Evolutionary conservation across 1,140 invertebrate genomes (phyloP), one percentile per base, ranked within the genome.

Genomic region (Oedothorax gibbosus): DNA sequence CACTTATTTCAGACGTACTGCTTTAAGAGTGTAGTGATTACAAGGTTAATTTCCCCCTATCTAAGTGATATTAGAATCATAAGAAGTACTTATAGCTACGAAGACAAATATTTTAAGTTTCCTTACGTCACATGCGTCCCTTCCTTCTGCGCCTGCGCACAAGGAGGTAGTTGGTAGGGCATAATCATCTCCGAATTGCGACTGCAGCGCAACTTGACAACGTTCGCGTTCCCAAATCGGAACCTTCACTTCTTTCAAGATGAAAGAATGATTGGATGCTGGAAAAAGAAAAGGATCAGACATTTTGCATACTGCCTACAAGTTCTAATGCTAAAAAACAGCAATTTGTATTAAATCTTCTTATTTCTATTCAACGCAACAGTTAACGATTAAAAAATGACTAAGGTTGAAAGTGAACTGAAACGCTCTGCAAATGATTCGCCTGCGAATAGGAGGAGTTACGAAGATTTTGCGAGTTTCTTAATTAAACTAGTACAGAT

Each of bases 121-220:
- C 89, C 89, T 90, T 88, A 91, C 91, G 76, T 91, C 90, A 87
- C 91, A 92, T 76, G 91, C 90, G 84, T 92, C 91, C 53, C 90
- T 89, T 64, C 89, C 90, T 81, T 91, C 89, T 57, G 90, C 90
- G 10, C 92, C 92, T 18, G 92, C 92, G 89, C 92, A 93, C 50
- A 93, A 88, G 53, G 92, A 89, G 9, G 89, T 90, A 3, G 86
- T 65, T 8, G 91, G 89, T 50, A 93, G 90, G 18, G 89, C 75
- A 85, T 90, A 92, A 50, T 80, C 87, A 0, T 89, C 87, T 2
- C 91, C 91, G 86, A 92, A 91, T 80, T 90, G 90, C 14, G 88
- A 87, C 72, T 88, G 86, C n/a, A 92, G 88, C 14, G 90, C 88
- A 15, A 66, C 80, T 87, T 91, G 88, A 76, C 91, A 92, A 8